These are phyloP conservation scores for Therioaphis trifolii DNA, from an alignment of 2,888 invertebrate genomes.

Conservation along the genomic window DNA sequence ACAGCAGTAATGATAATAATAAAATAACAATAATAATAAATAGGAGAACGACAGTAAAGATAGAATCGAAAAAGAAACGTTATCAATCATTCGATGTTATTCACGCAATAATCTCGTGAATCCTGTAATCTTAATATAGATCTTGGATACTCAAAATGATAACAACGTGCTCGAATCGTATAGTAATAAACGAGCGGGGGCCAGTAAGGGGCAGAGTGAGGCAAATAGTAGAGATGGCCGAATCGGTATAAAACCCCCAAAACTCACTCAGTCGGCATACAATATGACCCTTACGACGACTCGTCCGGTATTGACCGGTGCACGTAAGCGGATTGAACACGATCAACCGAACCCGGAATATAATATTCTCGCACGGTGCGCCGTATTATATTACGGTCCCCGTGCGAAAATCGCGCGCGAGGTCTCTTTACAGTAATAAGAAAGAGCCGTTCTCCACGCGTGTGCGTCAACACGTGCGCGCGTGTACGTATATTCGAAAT, in stretches of 20 bases:
- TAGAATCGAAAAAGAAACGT: background rate
- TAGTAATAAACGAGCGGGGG: too few species aligned
- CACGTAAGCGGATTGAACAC: constrained; percentile 30
- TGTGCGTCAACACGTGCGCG: background rate
- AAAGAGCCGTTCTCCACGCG: background rate
- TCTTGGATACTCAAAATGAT: too few species aligned
- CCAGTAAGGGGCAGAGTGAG: too few species aligned
- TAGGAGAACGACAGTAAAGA: constrained; percentile 11
- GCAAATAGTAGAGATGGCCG: too few species aligned
- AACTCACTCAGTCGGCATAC: too few species aligned
- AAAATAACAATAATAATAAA: constrained; percentile 28
- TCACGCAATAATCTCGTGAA: background rate
- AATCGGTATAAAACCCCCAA: too few species aligned
- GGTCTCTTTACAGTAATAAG: constrained; percentile 26
- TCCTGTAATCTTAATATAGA: too few species aligned
- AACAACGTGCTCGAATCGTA: too few species aligned
- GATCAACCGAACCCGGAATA: background rate
- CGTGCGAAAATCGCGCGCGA: background rate
- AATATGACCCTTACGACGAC: constrained; percentile 15
- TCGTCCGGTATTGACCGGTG: background rate
- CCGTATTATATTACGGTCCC: background rate
- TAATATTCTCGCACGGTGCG: background rate
- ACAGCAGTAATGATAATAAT: background rate
- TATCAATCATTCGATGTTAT: background rate
- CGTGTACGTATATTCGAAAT: background rate